phyloP scores from a whole-genome alignment of 2,797 vertebrate genomes.

The Tragelaphus oryx region DNA sequence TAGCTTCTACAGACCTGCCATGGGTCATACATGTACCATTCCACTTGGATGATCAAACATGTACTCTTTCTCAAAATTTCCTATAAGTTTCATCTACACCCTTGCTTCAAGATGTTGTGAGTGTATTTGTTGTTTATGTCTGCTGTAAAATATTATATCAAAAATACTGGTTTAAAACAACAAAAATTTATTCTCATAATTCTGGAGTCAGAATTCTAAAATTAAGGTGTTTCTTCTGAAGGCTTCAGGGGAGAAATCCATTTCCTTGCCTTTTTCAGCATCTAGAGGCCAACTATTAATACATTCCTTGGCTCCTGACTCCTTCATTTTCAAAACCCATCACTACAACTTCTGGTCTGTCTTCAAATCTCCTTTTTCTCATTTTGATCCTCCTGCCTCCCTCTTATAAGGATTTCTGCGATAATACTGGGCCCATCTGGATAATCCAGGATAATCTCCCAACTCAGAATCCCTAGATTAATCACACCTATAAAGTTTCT shows the following conservation, averaged over 20 bases:
- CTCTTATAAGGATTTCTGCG: background rate
- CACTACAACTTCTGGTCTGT: background rate
- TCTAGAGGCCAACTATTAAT: background rate
- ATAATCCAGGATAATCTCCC: background rate
- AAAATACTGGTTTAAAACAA: background rate
- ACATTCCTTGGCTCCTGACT: background rate
- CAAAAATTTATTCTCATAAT: background rate
- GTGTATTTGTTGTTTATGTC: background rate
- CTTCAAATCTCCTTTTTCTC: background rate
- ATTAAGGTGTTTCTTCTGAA: background rate
- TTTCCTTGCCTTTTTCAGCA: background rate
- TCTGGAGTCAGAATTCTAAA: background rate
- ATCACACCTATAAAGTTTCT: background rate
- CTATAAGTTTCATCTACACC: background rate
- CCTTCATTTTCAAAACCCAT: background rate
- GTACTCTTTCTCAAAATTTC: background rate
- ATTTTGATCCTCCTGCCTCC: background rate
- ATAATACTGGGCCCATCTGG: background rate
- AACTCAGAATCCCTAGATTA: background rate
- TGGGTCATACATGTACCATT: background rate
- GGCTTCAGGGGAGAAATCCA: background rate
- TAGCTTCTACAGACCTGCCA: background rate
- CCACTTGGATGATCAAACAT: background rate
- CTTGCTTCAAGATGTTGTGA: background rate
- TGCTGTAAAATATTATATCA: background rate